phyloP scores from a whole-genome alignment of 2,113 vertebrate species.

The Prunella himalayana region DNA sequence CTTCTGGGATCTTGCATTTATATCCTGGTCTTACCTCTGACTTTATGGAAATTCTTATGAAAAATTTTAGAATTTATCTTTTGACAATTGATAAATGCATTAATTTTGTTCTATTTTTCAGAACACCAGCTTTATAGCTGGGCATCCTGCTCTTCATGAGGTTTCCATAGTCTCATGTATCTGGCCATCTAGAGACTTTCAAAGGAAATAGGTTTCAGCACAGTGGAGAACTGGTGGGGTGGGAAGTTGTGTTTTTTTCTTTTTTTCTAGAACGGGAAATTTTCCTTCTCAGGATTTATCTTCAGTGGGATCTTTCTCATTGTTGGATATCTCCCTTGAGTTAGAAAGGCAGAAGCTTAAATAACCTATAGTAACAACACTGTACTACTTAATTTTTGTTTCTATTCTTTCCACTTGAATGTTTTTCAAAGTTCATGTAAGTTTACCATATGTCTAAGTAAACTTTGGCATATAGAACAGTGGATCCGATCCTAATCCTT shows the following conservation, averaged over 20 bases:
- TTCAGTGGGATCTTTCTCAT: background rate
- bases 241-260: background rate
- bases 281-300: background rate
- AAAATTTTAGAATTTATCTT: background rate
- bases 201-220: background rate
- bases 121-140: background rate
- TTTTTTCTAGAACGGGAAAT: background rate
- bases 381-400: background rate
- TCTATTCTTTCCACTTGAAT: background rate
- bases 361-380: background rate
- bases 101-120: background rate
- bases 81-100: background rate
- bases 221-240: rapidly evolving
- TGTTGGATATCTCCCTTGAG: background rate
- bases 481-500: background rate
- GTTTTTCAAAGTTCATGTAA: background rate
- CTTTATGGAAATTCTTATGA: background rate
- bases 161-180: background rate
- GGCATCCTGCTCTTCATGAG: background rate
- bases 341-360: background rate
- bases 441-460: background rate
- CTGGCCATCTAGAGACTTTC: background rate
- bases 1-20: background rate
- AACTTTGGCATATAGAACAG: background rate
- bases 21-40: background rate